A percentile compares a stretch with the other conserved stretches of the same genome.
These are phyloP conservation scores for Psilopogon haemacephalus DNA, from an alignment of 2,113 vertebrate species.

Conservation along the genomic window DNA sequence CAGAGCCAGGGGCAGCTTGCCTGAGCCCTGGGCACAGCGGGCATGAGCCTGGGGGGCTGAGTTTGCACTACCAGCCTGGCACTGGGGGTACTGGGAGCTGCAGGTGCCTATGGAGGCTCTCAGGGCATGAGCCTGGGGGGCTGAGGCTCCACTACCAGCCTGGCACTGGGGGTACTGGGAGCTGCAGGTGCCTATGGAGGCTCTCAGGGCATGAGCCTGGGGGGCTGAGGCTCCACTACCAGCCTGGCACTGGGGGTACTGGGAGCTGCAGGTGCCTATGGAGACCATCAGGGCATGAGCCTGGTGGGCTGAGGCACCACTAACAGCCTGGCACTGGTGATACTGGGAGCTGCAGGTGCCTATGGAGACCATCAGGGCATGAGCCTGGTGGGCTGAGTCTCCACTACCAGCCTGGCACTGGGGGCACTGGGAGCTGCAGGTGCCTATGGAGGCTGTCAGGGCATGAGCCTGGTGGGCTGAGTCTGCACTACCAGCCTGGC, in stretches of 20 bases:
- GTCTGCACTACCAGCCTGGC: no score
- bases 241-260: neutral
- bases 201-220: accelerated
- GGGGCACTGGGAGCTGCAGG: neutral
- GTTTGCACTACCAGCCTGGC: no score
- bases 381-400: no score
- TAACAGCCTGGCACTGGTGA: neutral
- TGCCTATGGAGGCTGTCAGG: no score
- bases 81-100: no score
- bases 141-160: no score
- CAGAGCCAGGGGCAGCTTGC: accelerated
- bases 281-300: neutral
- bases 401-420: no score
- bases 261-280: no score
- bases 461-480: no score
- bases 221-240: no score
- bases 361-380: no score
- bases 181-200: neutral
- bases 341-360: neutral
- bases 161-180: neutral
- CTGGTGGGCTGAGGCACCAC: no score
- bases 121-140: accelerated
- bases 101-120: neutral
- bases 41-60: neutral
- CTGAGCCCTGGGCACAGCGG: accelerated